These are phyloP conservation scores for Oscheius sp. DNA, from an alignment of 2,888 invertebrate genomes.

Conservation along the genomic window DNA sequence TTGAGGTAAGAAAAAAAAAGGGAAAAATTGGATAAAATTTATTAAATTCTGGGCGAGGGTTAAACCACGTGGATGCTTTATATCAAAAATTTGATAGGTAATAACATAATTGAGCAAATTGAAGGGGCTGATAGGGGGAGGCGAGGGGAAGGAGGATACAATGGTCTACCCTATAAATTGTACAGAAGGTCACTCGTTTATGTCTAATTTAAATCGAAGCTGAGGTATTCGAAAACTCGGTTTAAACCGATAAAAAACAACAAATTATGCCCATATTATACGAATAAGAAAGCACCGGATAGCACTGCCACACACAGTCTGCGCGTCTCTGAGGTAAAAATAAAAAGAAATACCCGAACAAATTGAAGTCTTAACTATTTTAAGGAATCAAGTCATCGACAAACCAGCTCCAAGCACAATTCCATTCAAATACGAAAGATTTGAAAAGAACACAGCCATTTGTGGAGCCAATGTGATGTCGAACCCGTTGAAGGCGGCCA, in stretches of 20 bases:
- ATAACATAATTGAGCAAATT: slow-evolving; percentile 23
- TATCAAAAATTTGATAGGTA: slow-evolving; percentile 4
- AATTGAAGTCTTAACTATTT: background rate
- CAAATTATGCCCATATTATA: slow-evolving; percentile 7
- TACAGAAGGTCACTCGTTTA: slow-evolving; percentile 3
- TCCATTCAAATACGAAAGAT: background rate
- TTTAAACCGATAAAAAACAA: background rate
- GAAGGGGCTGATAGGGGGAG: background rate
- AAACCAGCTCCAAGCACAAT: background rate
- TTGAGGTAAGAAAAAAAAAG: slow-evolving; percentile 15
- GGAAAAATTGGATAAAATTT: background rate
- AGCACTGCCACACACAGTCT: background rate
- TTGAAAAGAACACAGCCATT: background rate
- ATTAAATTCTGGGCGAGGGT: background rate
- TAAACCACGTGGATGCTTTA: slow-evolving; percentile 3
- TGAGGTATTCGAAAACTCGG: slow-evolving; percentile 9
- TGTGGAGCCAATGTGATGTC: background rate
- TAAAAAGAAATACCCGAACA: background rate
- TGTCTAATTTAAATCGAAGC: background rate
- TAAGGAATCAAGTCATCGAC: slow-evolving; percentile 7
- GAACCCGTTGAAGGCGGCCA: slow-evolving; percentile 11
- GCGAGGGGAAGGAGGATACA: background rate
- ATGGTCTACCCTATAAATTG: slow-evolving; percentile 4
- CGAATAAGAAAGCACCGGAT: slow-evolving; percentile 8
- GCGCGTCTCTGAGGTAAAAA: slow-evolving; percentile 11